A percentile compares a stretch with the other conserved stretches of the same genome.
phyloP scores from a whole-genome alignment of 2,888 invertebrate genomes.

The Archips xylosteana region DNA sequence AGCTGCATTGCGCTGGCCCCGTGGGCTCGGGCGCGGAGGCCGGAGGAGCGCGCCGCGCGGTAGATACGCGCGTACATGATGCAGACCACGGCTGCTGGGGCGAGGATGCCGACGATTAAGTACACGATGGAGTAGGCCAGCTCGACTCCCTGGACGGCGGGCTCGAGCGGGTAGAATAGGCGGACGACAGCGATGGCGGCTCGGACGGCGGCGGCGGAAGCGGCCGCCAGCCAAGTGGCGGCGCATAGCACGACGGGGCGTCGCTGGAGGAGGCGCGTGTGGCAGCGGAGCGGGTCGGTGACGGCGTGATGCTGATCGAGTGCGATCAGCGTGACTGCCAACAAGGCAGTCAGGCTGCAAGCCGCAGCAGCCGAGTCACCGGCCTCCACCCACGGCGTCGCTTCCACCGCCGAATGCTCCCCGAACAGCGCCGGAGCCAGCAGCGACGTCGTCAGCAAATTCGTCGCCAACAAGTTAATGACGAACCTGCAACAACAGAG shows the following conservation, averaged over 20 bases:
- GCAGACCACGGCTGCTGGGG: conserved; percentile 87
- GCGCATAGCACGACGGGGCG: conserved; percentile 80
- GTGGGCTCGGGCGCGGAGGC: conserved; percentile 75
- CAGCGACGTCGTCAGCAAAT: conserved; percentile 79
- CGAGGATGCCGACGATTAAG: conserved; percentile 68
- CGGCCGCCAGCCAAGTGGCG: conserved; percentile 82
- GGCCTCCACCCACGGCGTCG: conserved; percentile 81
- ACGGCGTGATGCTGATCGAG: conserved; percentile 85
- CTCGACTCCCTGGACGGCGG: conserved; percentile 66
- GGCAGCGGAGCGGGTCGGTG: conserved; percentile 81
- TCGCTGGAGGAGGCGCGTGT: conserved; percentile 80
- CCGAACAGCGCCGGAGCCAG: conserved; percentile 81
- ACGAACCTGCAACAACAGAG: conserved; percentile 87
- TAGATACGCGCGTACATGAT: conserved; percentile 91
- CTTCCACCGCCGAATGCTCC: conserved; percentile 87
- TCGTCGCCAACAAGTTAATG: conserved; percentile 84
- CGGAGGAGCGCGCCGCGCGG: conserved; percentile 90
- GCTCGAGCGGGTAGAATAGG: conserved; percentile 65
- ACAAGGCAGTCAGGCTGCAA: conserved; percentile 71
- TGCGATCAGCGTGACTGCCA: conserved; percentile 75
- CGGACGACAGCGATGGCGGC: conserved; percentile 67
- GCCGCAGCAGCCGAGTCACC: conserved; percentile 82
- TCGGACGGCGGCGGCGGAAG: conserved; percentile 69
- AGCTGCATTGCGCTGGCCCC: conserved; percentile 83
- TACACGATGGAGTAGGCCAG: conserved; percentile 73